Evolutionary conservation across 2,888 invertebrate genomes (phyloP).

Genomic region (Drosophila lutescens): DNA sequence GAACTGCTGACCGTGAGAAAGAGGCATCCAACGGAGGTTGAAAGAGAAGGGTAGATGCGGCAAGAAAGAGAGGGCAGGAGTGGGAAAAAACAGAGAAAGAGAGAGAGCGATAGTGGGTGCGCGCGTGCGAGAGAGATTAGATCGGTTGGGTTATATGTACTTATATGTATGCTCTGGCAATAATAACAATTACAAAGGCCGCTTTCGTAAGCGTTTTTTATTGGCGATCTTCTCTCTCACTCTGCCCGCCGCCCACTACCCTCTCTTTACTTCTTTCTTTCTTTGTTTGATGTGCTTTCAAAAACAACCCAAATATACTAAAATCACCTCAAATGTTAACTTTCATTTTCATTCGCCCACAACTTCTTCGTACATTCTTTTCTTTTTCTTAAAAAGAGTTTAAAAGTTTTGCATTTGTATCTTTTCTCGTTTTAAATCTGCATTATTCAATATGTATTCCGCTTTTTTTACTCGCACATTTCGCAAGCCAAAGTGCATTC

Average conservation of each 20-base stretch:
- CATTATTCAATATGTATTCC: constrained; percentile 1
- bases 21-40: constrained; percentile 36
- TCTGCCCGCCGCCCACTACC: constrained; percentile 4
- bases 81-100: not conserved
- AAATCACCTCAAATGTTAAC: constrained; percentile 19
- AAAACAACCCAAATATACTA: constrained; percentile 16
- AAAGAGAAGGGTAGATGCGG: constrained; percentile 1
- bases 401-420: constrained; percentile 9
- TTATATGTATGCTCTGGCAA: constrained; percentile 38
- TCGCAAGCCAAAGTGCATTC: constrained; percentile 57
- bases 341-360: constrained; percentile 32
- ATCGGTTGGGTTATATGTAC: constrained; percentile 26
- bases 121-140: constrained; percentile 38
- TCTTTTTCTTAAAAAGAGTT: constrained; percentile 35
- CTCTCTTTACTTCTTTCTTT: constrained; percentile 11
- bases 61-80: not conserved
- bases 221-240: constrained; percentile 49
- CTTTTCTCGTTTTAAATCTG: constrained; percentile 14
- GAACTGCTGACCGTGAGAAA: constrained; percentile 47
- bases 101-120: constrained; percentile 15
- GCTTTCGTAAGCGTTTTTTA: constrained; percentile 73
- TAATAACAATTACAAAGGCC: constrained; percentile 67
- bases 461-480: constrained; percentile 26
- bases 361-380: constrained; percentile 21
- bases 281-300: constrained; percentile 37